These are phyloP conservation scores for Harpalus rubripes DNA, from an alignment of 2,888 invertebrate genomes.

Conservation along the genomic window DNA sequence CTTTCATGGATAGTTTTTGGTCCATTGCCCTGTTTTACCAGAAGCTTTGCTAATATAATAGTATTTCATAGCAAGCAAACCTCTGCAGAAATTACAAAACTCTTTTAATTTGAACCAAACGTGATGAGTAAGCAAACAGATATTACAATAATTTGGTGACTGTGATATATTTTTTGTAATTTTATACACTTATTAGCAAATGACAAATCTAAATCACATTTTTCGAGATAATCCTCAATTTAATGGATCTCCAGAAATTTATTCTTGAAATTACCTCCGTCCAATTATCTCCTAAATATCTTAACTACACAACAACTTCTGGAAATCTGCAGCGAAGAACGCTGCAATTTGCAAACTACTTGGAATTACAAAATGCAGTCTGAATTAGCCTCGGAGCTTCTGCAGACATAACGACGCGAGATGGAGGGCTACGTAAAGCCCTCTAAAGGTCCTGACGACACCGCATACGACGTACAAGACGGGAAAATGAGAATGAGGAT, in stretches of 20 bases:
- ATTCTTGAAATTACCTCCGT: not conserved
- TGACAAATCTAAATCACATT: no score
- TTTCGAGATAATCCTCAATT: no score
- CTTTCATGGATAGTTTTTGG: no score
- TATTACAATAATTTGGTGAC: no score
- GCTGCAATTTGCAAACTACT: conserved; percentile 57
- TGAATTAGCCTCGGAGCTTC: conserved; percentile 20
- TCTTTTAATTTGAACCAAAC: no score
- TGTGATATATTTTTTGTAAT: no score
- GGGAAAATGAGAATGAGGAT: conserved; percentile 20
- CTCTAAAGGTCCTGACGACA: conserved; percentile 28
- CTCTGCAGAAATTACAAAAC: no score
- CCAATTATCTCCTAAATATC: conserved; percentile 4
- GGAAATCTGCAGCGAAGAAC: conserved; percentile 23
- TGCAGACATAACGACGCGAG: conserved; percentile 30
- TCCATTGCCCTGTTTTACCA: no score
- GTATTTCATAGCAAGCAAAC: no score
- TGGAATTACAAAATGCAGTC: conserved; percentile 59
- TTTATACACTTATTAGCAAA: no score
- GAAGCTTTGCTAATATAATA: no score
- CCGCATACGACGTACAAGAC: conserved; percentile 14
- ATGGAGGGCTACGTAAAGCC: conserved; percentile 31
- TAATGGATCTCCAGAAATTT: not conserved
- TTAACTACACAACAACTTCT: conserved; percentile 15
- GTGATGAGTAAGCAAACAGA: no score